Evolutionary conservation across 2,113 vertebrate species (phyloP), one percentile per base, ranked within the genome.

Genomic region (Eulemur macaco): DNA sequence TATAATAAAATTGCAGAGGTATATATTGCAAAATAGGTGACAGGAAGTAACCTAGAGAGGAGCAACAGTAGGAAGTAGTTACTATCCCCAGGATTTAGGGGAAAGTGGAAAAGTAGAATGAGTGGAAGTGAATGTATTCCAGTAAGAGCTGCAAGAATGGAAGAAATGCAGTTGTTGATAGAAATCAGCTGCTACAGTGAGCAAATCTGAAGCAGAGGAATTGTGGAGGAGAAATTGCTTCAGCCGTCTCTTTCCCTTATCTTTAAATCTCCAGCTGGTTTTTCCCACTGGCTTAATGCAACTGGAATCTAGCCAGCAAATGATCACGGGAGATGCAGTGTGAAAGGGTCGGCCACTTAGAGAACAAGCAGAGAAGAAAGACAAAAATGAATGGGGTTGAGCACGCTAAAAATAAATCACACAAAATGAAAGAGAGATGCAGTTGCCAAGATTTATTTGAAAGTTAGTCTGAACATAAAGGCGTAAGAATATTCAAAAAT

Each of bases 391-490:
- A 17, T 95, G 25, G 18, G 31, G 50, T 20, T 88, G 77, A 94
- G 42, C 15, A n/a, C 17, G 42, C 31, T 81, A 37, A 84, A 93
- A 73, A 54, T 68, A 93, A 87, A 73, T 74, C 56, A 54, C 37
- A 81, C 23, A 37, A 84, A 68, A 74, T 6, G 31, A 37, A 74
- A 60, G 23, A 52, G 29, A 45, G 13, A 76, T 93, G 27, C 4
- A 18, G 12, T 76, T 96, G 71, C 80, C 12, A 39, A 39, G 42
- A 76, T 27, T 54, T 54, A 88, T 77, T 91, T 6, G 71, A 71
- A 96, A 91, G 13, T 88, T 81, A 74, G 56, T 74, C 13, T 84
- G 68, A 71, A 74, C 52, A 39, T 83, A 73, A 87, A 84, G 71
- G n/a, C 10, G 42, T 94, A 47, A 13, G 29, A 25, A 45, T 58